phyloP scores from a whole-genome alignment of 2,888 invertebrate genomes.

The Campaea margaritaria region DNA sequence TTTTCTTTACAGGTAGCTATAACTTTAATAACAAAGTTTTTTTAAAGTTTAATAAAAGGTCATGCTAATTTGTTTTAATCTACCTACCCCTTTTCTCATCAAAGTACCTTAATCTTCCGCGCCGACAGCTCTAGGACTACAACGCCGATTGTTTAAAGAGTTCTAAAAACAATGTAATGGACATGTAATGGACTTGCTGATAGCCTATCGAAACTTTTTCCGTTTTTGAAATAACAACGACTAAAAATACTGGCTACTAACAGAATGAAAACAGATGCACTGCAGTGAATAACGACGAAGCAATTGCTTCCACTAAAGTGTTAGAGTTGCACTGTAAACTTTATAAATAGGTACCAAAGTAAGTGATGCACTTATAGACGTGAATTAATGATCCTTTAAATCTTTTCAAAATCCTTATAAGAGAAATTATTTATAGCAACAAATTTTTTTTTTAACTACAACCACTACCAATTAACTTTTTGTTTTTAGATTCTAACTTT shows the following conservation, averaged over 20 bases:
- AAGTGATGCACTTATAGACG: too few relatives aligned
- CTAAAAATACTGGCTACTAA: conserved; percentile 42
- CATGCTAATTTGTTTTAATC: background rate
- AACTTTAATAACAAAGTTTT: too few relatives aligned
- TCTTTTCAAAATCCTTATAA: too few relatives aligned
- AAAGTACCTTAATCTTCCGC: background rate
- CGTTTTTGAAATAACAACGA: conserved; percentile 49
- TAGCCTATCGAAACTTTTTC: conserved; percentile 40
- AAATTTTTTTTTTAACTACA: too few relatives aligned
- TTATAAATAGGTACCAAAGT: background rate
- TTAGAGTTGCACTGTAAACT: background rate
- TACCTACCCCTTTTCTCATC: too few relatives aligned
- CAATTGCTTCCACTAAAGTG: background rate
- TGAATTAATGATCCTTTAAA: too few relatives aligned
- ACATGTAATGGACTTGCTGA: conserved; percentile 45
- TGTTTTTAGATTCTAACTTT: too few relatives aligned
- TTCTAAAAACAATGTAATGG: conserved; percentile 43
- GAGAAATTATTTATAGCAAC: too few relatives aligned
- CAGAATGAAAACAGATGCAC: conserved; percentile 36
- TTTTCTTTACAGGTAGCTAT: too few relatives aligned
- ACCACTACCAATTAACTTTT: too few relatives aligned
- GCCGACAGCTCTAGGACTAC: conserved; percentile 12
- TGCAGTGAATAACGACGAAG: conserved; percentile 14
- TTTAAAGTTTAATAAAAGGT: too few relatives aligned
- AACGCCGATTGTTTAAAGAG: conserved; percentile 36